Percentiles rank a stretch among this genome's conserved stretches.
These are phyloP conservation scores for Equus przewalskii DNA, from an alignment of 2,113 vertebrate species.

Conservation along the genomic window DNA sequence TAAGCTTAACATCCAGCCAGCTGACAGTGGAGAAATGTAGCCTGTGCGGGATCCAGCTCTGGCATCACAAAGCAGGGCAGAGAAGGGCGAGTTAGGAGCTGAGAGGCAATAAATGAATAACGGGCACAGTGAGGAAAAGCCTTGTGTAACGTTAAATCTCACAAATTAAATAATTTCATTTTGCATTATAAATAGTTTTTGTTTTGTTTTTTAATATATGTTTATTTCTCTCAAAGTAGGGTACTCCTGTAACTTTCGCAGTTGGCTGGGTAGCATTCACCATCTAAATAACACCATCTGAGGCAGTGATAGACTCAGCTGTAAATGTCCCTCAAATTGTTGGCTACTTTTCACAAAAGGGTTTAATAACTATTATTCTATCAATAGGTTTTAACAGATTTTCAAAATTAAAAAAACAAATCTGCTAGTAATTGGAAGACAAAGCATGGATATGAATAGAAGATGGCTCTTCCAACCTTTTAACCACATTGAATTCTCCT, in stretches of 20 bases:
- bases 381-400: constrained; percentile 26
- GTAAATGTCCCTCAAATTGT: background rate
- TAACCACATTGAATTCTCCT: background rate
- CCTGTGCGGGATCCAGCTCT: background rate
- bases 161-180: background rate
- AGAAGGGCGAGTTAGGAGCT: background rate
- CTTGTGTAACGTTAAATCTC: constrained; percentile 30
- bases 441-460: constrained; percentile 18
- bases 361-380: constrained; percentile 1
- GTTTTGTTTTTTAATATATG: background rate
- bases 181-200: background rate
- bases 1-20: background rate
- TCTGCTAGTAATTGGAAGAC: background rate
- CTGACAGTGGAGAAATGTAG: background rate
- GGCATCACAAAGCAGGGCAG: background rate
- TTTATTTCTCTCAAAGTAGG: constrained; percentile 46
- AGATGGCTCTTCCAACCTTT: background rate
- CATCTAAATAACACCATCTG: background rate
- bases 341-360: background rate
- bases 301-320: background rate
- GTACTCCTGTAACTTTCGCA: background rate
- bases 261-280: background rate
- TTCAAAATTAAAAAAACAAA: background rate
- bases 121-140: background rate
- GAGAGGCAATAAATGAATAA: background rate